Percentiles rank a stretch among this genome's conserved stretches.
Evolutionary conservation across 2,888 invertebrate genomes (phyloP).

Genomic region (Blomia tropicalis): DNA sequence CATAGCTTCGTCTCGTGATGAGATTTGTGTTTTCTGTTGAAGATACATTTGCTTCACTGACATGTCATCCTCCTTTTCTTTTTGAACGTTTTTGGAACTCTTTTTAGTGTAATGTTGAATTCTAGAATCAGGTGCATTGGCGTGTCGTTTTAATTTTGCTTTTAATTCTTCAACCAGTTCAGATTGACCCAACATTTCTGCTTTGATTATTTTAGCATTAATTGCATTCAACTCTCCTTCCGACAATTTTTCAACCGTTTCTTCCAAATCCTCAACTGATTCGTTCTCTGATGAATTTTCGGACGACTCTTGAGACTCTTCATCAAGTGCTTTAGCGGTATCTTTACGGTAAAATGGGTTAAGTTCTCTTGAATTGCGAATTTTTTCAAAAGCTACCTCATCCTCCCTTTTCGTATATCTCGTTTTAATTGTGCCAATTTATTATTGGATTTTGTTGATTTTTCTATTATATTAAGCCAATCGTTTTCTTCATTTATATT

Average conservation of each 20-base stretch:
- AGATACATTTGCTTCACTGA: constrained; percentile 50
- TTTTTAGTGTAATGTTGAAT: constrained; percentile 1
- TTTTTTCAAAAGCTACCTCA: background rate
- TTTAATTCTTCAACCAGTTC: constrained; percentile 54
- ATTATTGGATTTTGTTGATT: constrained; percentile 5
- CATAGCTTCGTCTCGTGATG: constrained; percentile 16
- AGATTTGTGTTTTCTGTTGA: constrained; percentile 41
- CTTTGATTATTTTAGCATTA: constrained; percentile 76
- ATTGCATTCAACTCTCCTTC: constrained; percentile 76
- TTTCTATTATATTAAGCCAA: constrained; percentile 13
- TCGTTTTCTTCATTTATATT: constrained; percentile 7
- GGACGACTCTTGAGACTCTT: background rate
- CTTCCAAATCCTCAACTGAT: background rate
- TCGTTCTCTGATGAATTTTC: background rate
- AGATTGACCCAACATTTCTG: constrained; percentile 74
- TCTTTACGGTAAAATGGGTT: constrained; percentile 11
- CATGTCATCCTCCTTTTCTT: constrained; percentile 17
- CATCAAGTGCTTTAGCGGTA: background rate
- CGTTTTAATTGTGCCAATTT: constrained; percentile 2
- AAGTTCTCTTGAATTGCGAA: constrained; percentile 14
- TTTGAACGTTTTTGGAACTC: background rate
- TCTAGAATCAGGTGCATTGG: constrained; percentile 33
- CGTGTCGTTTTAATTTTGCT: constrained; percentile 52
- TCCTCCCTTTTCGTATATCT: constrained; percentile 7
- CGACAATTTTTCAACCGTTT: constrained; percentile 38